These are phyloP conservation scores for Luffia ferchaultella DNA, from an alignment of 2,888 invertebrate genomes.

Conservation along the genomic window DNA sequence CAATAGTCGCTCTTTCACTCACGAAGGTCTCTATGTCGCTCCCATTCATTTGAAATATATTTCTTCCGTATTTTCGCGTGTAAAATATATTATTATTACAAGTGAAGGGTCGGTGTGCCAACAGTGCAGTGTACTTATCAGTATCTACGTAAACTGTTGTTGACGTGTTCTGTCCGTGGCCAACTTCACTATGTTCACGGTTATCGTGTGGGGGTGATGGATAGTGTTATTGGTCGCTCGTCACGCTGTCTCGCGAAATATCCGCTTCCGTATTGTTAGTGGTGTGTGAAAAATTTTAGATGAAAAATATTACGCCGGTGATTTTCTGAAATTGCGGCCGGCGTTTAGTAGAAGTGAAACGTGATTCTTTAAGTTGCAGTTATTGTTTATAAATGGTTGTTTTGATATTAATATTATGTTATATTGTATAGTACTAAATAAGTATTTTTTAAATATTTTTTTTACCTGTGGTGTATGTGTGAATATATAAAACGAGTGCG, in stretches of 20 bases:
- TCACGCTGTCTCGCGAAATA: constrained; percentile 26
- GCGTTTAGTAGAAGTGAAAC: background rate
- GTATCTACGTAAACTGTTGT: constrained; percentile 34
- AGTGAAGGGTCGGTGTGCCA: too few species aligned
- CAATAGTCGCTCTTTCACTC: constrained; percentile 29
- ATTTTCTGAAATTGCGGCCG: background rate
- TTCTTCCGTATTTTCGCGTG: constrained; percentile 23
- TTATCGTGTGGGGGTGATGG: constrained; percentile 63
- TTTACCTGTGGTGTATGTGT: too few species aligned
- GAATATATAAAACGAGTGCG: too few species aligned
- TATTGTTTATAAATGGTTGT: background rate
- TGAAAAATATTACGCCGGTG: background rate
- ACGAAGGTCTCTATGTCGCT: constrained; percentile 27
- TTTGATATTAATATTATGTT: background rate
- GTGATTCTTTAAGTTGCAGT: background rate
- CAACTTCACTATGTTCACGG: constrained; percentile 51
- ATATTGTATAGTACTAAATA: too few species aligned
- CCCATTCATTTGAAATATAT: constrained; percentile 28
- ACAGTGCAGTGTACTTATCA: too few species aligned
- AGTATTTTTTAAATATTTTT: too few species aligned
- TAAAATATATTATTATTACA: background rate
- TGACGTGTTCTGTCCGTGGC: constrained; percentile 53
- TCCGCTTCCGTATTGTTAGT: background rate
- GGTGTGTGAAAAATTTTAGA: background rate
- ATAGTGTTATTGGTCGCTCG: constrained; percentile 62